phyloP scores from a whole-genome alignment of 2,797 vertebrate genomes.

The Crenichthys baileyi region DNA sequence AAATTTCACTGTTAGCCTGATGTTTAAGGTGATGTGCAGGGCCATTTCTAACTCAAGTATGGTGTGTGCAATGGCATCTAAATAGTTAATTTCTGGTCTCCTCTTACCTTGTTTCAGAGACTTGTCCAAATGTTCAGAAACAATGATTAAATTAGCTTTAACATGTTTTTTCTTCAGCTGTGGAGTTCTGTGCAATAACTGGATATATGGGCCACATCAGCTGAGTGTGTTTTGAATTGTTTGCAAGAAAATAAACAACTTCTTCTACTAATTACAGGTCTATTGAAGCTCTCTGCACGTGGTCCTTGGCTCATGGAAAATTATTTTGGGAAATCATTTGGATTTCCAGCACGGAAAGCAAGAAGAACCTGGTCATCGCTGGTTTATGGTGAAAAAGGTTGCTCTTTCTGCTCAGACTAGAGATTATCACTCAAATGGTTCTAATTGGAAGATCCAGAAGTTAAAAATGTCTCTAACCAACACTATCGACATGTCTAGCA shows the following conservation, averaged over 20 bases:
- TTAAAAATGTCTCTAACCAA: background rate
- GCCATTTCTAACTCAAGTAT: background rate
- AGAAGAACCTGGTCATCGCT: background rate
- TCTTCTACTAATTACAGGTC: background rate
- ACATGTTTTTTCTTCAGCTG: background rate
- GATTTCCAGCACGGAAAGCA: background rate
- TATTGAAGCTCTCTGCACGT: background rate
- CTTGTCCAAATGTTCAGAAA: background rate
- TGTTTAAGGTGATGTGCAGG: background rate
- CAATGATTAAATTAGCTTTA: background rate
- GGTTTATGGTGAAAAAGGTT: background rate
- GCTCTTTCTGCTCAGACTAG: background rate
- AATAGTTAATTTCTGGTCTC: background rate
- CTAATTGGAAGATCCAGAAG: background rate
- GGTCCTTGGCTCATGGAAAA: background rate
- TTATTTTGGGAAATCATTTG: background rate
- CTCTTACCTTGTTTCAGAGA: background rate
- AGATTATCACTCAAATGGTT: background rate
- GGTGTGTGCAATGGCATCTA: background rate
- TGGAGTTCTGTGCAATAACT: background rate
- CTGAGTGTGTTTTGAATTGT: background rate
- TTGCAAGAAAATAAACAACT: background rate
- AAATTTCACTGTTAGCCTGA: background rate
- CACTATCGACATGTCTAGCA: background rate
- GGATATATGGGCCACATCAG: background rate